These are phyloP conservation scores for Athalia rosae DNA, from an alignment of 2,888 invertebrate genomes.

Conservation along the genomic window DNA sequence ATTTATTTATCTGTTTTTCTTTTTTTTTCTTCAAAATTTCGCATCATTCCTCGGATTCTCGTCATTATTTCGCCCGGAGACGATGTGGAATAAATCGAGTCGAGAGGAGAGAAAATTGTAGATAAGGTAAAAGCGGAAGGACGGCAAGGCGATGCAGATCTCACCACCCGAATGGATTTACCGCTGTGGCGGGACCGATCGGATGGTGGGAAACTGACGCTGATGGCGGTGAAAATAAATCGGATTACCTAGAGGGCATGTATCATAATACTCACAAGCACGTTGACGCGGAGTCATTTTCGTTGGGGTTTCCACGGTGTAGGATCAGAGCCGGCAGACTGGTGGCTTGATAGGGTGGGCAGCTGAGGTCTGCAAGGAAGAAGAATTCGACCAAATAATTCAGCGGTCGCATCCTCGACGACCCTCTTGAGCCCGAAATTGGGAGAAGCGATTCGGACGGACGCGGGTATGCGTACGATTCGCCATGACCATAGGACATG, in stretches of 20 bases:
- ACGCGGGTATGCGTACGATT: no score
- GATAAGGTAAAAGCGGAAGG: no score
- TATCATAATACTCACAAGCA: constrained; percentile 56
- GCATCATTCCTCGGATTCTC: no score
- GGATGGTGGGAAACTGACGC: constrained; percentile 26
- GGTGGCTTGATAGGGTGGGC: constrained; percentile 64
- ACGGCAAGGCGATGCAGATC: no score
- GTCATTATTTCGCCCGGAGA: no score
- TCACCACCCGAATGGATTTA: no score
- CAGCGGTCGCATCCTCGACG: background rate
- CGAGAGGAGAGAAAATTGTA: no score
- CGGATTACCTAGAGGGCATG: constrained; percentile 2
- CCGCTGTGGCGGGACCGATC: background rate
- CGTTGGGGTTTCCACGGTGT: constrained; percentile 55
- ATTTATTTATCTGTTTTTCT: no score
- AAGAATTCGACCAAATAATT: constrained; percentile 12
- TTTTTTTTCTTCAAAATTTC: no score
- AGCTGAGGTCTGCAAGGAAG: constrained; percentile 62
- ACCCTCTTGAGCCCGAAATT: background rate
- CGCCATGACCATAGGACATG: no score
- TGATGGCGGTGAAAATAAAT: background rate
- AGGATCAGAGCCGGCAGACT: constrained; percentile 64
- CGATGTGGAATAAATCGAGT: no score
- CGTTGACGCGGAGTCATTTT: constrained; percentile 55
- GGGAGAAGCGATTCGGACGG: background rate